phyloP scores from a whole-genome alignment of 2,797 vertebrate genomes.

The Aplochiton taeniatus region DNA sequence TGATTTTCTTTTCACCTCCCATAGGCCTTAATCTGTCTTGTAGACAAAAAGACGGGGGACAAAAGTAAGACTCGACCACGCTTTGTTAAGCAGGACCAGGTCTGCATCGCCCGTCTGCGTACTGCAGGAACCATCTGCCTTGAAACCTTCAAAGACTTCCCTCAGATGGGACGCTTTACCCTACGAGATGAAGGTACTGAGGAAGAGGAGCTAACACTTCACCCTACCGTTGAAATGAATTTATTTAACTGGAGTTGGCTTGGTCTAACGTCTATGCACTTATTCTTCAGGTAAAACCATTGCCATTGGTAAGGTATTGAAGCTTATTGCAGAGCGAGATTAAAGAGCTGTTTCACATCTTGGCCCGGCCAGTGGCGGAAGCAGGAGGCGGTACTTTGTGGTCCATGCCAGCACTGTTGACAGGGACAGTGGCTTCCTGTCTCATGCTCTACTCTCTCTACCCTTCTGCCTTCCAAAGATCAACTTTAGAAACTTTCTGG shows the following conservation, averaged over 20 bases:
- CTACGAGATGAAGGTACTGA: constrained; percentile 91
- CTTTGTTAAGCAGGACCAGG: constrained; percentile 98
- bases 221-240: too few species aligned
- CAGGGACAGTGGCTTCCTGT: constrained; percentile 79
- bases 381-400: constrained; percentile 76
- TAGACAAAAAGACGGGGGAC: constrained; percentile 97
- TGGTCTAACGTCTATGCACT: constrained; percentile 2
- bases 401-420: constrained; percentile 61
- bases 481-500: constrained; percentile 71
- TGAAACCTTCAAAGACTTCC: constrained; percentile 99
- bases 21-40: constrained; percentile 97
- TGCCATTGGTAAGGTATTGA: constrained; percentile 98
- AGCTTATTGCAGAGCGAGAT: constrained; percentile 97
- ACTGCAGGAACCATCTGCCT: constrained; percentile 98
- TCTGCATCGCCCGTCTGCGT: constrained; percentile 94
- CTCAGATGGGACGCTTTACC: constrained; percentile 98
- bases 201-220: too few species aligned
- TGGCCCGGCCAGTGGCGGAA: constrained; percentile 24
- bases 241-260: neutral
- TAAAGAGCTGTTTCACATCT: constrained; percentile 72
- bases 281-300: constrained; percentile 91
- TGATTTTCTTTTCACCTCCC: neutral
- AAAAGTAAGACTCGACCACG: constrained; percentile 95
- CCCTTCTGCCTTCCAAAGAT: constrained; percentile 84
- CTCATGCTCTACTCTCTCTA: constrained; percentile 77